Evolutionary conservation across 2,113 vertebrate genomes (phyloP), one percentile per base, ranked within the genome.

Genomic region (Rhea pennata): DNA sequence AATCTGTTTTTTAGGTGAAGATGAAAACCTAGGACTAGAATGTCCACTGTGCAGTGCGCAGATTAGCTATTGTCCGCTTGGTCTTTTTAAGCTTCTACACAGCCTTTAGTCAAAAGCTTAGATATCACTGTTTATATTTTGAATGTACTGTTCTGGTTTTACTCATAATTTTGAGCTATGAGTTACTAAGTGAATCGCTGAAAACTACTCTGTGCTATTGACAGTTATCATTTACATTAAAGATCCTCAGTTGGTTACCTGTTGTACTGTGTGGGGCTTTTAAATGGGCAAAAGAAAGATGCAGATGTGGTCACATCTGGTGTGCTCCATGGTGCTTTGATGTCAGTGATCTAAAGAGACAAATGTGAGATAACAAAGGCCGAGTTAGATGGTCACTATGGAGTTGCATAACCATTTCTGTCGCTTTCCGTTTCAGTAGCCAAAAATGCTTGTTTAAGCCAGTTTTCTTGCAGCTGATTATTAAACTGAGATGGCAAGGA

Each of bases 221-320:
- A 20, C 54, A 46, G 48, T 64, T 75, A 54, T 1, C 8, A 2
- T 13, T 65, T 54, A 20, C 0, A 0, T 66, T 58, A 77, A 73
- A 24, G 58, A 31, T 66, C 76, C 40, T 86, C 6, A 40, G 3
- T 0, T 87, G 54, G 36, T 21, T 88, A 42, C 65, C 26, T 5
- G 0, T 33, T 62, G 22, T 82, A 23, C 40, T 36, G 6, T 53
- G 15, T 26, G 20, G 10, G 65, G 36, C 14, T 40, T 88, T 62
- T 74, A 74, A 93, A 16, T 23, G 31, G 23, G 15, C 1, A 2
- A 78, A 65, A 61, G 67, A 40, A 58, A 64, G 61, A 12, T 39
- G 31, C 12, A 42, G 50, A 15, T 61, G 9, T 66, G 31, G 12
- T 65, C 39, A 12, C n/a, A 33, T 39, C 33, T 67, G 46, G 15